Evolutionary conservation across 2,113 vertebrate species (phyloP).

Genomic region (Macroglossus sobrinus): DNA sequence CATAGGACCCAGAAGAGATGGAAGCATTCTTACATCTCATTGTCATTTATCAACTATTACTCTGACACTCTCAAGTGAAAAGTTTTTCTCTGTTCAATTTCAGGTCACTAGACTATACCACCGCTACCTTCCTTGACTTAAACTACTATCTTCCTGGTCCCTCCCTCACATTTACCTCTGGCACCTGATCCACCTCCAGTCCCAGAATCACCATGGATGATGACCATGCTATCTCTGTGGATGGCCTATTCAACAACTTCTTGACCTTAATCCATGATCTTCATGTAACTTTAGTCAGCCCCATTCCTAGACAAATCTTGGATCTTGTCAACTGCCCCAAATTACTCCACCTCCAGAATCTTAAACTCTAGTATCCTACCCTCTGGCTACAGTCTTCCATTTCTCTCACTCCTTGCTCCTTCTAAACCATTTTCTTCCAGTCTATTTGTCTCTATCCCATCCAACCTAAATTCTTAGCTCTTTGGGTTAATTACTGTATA

Average conservation of each 20-base stretch:
- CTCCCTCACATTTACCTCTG: background rate
- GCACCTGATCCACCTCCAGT: background rate
- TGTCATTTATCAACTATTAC: background rate
- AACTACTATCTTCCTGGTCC: background rate
- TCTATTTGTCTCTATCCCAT: background rate
- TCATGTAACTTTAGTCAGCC: background rate
- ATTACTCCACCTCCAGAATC: background rate
- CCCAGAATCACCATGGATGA: background rate
- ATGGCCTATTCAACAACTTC: background rate
- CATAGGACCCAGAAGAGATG: background rate
- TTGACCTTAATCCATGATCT: background rate
- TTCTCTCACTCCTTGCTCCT: background rate
- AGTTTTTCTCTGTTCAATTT: background rate
- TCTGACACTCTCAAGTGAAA: background rate
- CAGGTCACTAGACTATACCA: background rate
- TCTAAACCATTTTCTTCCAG: slow-evolving; percentile 15
- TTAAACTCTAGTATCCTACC: background rate
- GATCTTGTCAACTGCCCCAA: background rate
- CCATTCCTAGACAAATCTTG: background rate
- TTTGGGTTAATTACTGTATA: background rate
- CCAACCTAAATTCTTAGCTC: background rate
- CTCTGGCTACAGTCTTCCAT: background rate
- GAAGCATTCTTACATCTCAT: background rate
- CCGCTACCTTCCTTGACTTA: background rate
- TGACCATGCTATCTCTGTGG: background rate